phyloP scores from a whole-genome alignment of 2,888 invertebrate genomes.

The Ophion slaviceki region DNA sequence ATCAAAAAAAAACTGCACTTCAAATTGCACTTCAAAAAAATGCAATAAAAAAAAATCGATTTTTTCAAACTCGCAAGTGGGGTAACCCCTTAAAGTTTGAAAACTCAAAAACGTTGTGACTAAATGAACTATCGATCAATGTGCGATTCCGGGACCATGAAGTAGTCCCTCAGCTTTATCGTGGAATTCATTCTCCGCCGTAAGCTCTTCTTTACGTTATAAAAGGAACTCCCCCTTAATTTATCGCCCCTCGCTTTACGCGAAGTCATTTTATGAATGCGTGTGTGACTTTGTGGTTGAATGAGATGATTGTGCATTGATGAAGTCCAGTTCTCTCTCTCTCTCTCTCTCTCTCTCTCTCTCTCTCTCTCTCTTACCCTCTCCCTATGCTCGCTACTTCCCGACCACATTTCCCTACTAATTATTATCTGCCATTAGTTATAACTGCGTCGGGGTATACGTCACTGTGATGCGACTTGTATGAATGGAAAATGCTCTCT shows the following conservation, averaged over 20 bases:
- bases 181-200: no score
- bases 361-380: not conserved
- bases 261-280: slow-evolving; percentile 7
- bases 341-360: not conserved
- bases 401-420: slow-evolving; percentile 32
- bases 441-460: not conserved
- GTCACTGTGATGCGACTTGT: not conserved
- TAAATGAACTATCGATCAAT: not conserved
- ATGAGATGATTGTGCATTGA: not conserved
- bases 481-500: no score
- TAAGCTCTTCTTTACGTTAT: no score
- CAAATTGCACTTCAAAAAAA: no score
- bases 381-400: slow-evolving; percentile 18
- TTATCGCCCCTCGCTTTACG: not conserved
- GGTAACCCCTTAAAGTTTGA: no score
- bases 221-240: not conserved
- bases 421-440: slow-evolving; percentile 39
- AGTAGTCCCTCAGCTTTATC: no score
- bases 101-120: no score
- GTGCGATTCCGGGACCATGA: no score
- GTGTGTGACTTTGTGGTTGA: slow-evolving; percentile 21
- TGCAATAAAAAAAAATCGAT: no score
- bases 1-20: no score
- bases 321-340: not conserved
- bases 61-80: no score